Percentiles rank a stretch among this genome's conserved stretches.
phyloP scores from a whole-genome alignment of 2,113 vertebrate genomes.

The Nibea coibor region DNA sequence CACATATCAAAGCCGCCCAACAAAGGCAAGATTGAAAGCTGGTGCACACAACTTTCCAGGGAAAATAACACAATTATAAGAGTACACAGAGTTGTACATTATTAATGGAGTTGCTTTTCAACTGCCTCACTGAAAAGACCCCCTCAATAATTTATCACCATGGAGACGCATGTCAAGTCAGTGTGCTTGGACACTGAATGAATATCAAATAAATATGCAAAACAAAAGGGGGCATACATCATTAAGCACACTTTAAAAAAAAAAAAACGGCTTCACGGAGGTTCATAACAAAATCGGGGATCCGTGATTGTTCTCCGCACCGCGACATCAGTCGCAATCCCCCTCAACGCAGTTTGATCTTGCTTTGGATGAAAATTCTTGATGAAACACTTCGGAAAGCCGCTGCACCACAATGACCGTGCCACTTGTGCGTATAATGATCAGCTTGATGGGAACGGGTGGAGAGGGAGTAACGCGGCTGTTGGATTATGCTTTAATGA shows the following conservation, averaged over 20 bases:
- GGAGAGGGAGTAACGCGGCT: constrained; percentile 24
- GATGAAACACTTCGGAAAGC: constrained; percentile 56
- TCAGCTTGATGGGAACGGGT: constrained; percentile 36
- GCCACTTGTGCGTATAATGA: constrained; percentile 58
- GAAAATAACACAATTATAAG: constrained; percentile 83
- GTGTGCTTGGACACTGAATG: constrained; percentile 83
- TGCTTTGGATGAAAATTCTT: constrained; percentile 42
- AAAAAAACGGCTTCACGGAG: constrained; percentile 54
- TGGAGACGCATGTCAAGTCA: constrained; percentile 82
- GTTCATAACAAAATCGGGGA: constrained; percentile 49
- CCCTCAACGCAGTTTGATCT: constrained; percentile 58
- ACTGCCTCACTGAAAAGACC: constrained; percentile 80
- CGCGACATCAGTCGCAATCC: constrained; percentile 54
- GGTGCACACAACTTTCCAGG: constrained; percentile 71
- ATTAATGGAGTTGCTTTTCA: constrained; percentile 85
- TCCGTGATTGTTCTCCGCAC: constrained; percentile 60
- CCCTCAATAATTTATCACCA: constrained; percentile 85
- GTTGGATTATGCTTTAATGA: constrained; percentile 65
- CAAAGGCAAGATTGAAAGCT: constrained; percentile 59
- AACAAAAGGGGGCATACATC: constrained; percentile 81
- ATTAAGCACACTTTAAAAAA: constrained; percentile 71
- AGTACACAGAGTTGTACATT: constrained; percentile 80
- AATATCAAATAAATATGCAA: constrained; percentile 86
- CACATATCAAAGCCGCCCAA: constrained; percentile 60
- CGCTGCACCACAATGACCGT: constrained; percentile 28